phyloP scores from a whole-genome alignment of 2,888 invertebrate species.

The Ennomos fuscantarius region DNA sequence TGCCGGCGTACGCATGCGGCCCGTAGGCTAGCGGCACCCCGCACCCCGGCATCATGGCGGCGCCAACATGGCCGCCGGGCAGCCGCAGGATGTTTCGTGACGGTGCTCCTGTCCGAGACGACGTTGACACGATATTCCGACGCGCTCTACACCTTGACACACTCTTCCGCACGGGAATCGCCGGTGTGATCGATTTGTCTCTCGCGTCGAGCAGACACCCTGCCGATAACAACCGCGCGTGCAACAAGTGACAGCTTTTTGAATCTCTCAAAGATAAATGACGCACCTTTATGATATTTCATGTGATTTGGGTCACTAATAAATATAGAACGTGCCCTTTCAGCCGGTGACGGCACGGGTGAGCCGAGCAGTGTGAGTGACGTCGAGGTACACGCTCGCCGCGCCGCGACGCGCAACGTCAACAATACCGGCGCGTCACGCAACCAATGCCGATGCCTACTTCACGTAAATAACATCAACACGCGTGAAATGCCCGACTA shows the following conservation, averaged over 20 bases:
- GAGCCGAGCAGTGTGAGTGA: slow-evolving; percentile 74
- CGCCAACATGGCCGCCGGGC: slow-evolving; percentile 84
- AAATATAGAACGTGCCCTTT: slow-evolving; percentile 83
- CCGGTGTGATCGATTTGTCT: slow-evolving; percentile 69
- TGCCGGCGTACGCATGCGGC: slow-evolving; percentile 83
- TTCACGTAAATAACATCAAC: slow-evolving; percentile 69
- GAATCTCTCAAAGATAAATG: slow-evolving; percentile 60
- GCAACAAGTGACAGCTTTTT: slow-evolving; percentile 80
- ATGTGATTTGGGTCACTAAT: slow-evolving; percentile 74
- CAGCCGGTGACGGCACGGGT: slow-evolving; percentile 77
- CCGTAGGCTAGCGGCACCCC: slow-evolving; percentile 75
- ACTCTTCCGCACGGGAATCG: slow-evolving; percentile 63
- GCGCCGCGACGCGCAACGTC: slow-evolving; percentile 78
- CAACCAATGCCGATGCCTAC: slow-evolving; percentile 59
- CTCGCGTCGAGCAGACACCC: slow-evolving; percentile 57
- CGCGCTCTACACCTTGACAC: slow-evolving; percentile 71
- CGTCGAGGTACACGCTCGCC: slow-evolving; percentile 78
- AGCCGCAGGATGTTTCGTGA: slow-evolving; percentile 81
- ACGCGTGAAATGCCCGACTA: slow-evolving; percentile 33
- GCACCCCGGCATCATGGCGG: slow-evolving; percentile 84
- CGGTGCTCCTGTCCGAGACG: slow-evolving; percentile 75
- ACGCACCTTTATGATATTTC: slow-evolving; percentile 61
- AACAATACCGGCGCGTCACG: slow-evolving; percentile 78
- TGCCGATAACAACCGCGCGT: slow-evolving; percentile 65
- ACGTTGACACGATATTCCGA: slow-evolving; percentile 72